Base-by-base conservation (phyloP, 1,140 invertebrate species). In the Marisa cornuarietis region DNA sequence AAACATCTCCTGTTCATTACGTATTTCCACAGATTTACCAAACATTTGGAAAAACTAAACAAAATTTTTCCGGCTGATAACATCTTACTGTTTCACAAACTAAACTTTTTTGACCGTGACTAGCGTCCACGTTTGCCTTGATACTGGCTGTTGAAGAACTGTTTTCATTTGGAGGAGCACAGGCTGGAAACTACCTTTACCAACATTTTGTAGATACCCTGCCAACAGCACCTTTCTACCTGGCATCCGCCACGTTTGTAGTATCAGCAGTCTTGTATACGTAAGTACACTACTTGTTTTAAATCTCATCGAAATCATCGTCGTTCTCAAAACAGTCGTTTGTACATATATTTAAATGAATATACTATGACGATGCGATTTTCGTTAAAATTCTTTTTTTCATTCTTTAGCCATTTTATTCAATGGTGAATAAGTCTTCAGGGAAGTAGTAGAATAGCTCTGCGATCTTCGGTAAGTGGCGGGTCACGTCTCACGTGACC, bases 181-280 rank as follows among this genome's bases (percentile, higher is more conserved):
- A 22, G 11, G 24, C 69, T 9, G 42, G 26, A 11, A 71, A 71
- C 69, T 71, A 71, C 69, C 24, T 71, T n/a, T 71, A 71, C 42
- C 24, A 71, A 49, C 13, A 22, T 49, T 31, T 49, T 22, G 20
- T 71, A 22, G 26, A 22, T 11, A 49, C 42, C 1, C 24, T 71
- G 69, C 69, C 69, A 9, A 71, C 69, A n/a, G 69, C 69, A 10
- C 69, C 69, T 7, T 71, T 71, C 69, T 71, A 71, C 69, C 69
- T 71, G 52, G 24, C 69, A 11, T 26, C 69, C 5, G 9, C n/a
- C 0, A 22, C 69, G 11, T 71, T 71, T 49, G 69, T 11, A 10
- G 1, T 71, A 10, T 24, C 69, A 24, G 20, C 49, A 22, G 49
- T 42, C 22, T 26, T 71, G 10, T 71, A 42, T 3, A 31, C 42